Conservation (phyloP, 2,113 vertebrate species). For the Urocitellus parryii region DNA sequence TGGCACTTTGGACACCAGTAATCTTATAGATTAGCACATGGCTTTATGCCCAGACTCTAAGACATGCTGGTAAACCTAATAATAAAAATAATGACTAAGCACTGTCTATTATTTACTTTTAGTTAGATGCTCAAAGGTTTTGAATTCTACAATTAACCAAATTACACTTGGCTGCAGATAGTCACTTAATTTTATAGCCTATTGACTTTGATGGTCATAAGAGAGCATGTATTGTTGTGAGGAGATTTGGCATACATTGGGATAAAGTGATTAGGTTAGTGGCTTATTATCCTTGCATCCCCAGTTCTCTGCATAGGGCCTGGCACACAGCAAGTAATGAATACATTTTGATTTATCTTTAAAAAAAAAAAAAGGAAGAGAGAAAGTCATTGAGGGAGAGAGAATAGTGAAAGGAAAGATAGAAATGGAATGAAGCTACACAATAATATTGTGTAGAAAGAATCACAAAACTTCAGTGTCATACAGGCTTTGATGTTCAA, state of each 20-base stretch:
- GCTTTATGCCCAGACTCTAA: slow-evolving; percentile 53
- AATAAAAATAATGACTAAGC: slow-evolving; percentile 69
- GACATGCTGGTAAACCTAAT: slow-evolving; percentile 23
- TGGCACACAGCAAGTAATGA: slow-evolving; percentile 33
- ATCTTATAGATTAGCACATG: slow-evolving; percentile 24
- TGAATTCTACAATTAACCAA: slow-evolving; percentile 69
- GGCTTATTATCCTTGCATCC: not conserved
- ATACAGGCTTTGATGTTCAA: not conserved
- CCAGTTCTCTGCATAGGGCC: not conserved
- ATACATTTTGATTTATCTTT: slow-evolving; percentile 38
- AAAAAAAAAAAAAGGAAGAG: not conserved
- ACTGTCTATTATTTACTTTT: slow-evolving; percentile 66
- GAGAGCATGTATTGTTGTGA: not conserved
- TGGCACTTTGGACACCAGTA: not conserved
- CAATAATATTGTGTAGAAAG: not conserved
- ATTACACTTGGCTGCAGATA: slow-evolving; percentile 57
- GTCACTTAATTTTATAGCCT: slow-evolving; percentile 66
- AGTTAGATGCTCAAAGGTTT: slow-evolving; percentile 58
- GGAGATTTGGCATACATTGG: not conserved
- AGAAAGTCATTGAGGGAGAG: not conserved
- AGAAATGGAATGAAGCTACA: not conserved
- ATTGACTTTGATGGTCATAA: slow-evolving; percentile 61
- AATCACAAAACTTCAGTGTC: not conserved
- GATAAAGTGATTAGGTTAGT: slow-evolving; percentile 9
- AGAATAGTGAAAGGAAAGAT: not conserved